Base-by-base conservation (phyloP, 2,113 vertebrate species). In the Connochaetes taurinus region DNA sequence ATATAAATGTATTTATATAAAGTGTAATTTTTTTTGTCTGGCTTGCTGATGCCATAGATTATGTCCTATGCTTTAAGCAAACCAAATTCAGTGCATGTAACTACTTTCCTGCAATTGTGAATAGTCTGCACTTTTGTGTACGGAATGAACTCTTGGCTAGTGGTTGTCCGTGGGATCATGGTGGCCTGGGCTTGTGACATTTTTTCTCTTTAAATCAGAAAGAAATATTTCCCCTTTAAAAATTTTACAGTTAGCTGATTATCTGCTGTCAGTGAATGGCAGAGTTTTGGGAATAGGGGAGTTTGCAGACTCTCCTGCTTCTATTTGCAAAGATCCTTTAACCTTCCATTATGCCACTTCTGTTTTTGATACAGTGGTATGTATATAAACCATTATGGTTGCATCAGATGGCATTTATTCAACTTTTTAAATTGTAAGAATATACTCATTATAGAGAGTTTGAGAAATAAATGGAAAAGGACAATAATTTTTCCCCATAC, bases 201-300 rank as follows among this genome's bases (percentile, higher is more conserved):
- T 96, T 94, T 64, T 96, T n/a, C 31, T 95, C 53, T 50, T 80
- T 62, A 74, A 90, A 62, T 86, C 40, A 92, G 93, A 93, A 40
- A 84, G 94, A 95, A 91, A 21, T 78, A 10, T 83, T 88, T 60
- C 29, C 60, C 2, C 36, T 76, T 64, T 62, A 47, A 83, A 87
- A 85, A 88, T 76, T n/a, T 78, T 80, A 52, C 80, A 40, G 13
- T 53, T 86, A 74, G 53, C 9, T 15, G 57, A 12, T 93, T 58
- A 43, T 85, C 33, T 87, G 45, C 76, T 88, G 36, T 80, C 29
- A 71, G 14, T 80, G 84, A 83, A 17, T n/a, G 55, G 21, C 15
- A 87, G 62, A 74, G 5, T 7, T 53, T 83, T 80, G 45, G 27
- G 88, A 78, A 7, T 15, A 86, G 43, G 60, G 8, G 19, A 84